Conservation (phyloP, 53 echinoderm and acorn worm species). For the Actinopyga echinites region DNA sequence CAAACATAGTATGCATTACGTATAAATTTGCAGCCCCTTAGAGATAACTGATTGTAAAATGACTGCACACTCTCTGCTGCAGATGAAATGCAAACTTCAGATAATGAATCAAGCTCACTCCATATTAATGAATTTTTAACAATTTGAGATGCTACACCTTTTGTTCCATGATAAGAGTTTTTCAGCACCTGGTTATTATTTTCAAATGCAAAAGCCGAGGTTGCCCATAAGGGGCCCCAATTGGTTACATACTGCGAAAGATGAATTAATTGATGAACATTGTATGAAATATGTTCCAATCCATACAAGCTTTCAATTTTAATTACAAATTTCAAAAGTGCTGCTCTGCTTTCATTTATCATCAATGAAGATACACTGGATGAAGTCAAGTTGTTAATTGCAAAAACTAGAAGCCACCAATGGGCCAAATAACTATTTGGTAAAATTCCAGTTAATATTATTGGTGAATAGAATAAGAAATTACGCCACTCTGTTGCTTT, state of each 20-base stretch:
- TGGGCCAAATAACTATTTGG: not conserved
- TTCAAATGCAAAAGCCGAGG: slow-evolving; percentile 67
- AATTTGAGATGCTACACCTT: slow-evolving; percentile 47
- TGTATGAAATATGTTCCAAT: slow-evolving; percentile 50
- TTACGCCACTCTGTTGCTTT: slow-evolving; percentile 19
- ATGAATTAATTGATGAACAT: slow-evolving; percentile 54
- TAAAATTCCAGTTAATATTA: not conserved
- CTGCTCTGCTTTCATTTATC: slow-evolving; percentile 36
- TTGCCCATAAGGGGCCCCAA: slow-evolving; percentile 67
- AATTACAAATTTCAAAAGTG: slow-evolving; percentile 54
- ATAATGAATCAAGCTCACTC: not conserved
- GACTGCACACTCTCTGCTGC: not conserved
- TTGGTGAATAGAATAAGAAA: slow-evolving; percentile 11
- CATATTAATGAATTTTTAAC: not conserved
- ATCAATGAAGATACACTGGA: not conserved
- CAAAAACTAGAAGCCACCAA: slow-evolving; percentile 40
- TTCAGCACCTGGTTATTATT: slow-evolving; percentile 40
- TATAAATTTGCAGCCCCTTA: not conserved
- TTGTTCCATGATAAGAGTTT: slow-evolving; percentile 52
- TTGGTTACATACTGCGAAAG: slow-evolving; percentile 55
- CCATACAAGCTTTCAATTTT: slow-evolving; percentile 57
- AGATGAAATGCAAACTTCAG: not conserved
- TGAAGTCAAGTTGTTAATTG: not conserved
- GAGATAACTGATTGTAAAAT: not conserved
- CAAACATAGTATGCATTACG: not conserved